A percentile compares a stretch with the other conserved stretches of the same genome.
These are phyloP conservation scores for Pantherophis vulpinus DNA, from an alignment of 2,797 vertebrate species.

Conservation along the genomic window DNA sequence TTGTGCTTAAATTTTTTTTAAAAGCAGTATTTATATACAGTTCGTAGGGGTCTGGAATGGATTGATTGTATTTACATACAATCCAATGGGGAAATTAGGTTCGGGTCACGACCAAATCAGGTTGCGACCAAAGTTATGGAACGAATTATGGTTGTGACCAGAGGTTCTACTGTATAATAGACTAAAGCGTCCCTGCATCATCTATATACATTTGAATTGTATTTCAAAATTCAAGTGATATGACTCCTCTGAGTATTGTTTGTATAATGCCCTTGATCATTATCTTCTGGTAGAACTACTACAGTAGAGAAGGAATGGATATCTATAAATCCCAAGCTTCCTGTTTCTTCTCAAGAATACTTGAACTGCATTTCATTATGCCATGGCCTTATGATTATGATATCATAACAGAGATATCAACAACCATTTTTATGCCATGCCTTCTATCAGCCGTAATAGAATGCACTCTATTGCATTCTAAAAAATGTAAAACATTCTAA, in stretches of 20 bases:
- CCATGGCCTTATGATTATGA: neutral
- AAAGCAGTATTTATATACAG: too few relatives aligned
- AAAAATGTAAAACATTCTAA: neutral
- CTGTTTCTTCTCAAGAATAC: neutral
- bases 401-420: neutral
- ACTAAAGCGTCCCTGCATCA: neutral
- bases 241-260: neutral
- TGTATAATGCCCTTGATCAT: neutral
- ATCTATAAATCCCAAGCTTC: neutral
- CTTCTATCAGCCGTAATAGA: neutral
- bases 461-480: neutral
- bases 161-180: neutral
- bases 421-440: neutral
- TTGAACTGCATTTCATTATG: neutral
- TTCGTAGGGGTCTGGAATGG: too few relatives aligned
- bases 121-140: too few relatives aligned
- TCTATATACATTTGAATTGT: neutral
- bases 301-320: neutral
- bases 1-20: too few relatives aligned
- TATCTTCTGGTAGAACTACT: neutral
- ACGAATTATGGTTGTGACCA: too few relatives aligned
- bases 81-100: too few relatives aligned
- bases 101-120: too few relatives aligned
- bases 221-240: neutral
- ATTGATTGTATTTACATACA: too few relatives aligned